Evolutionary conservation across 2,113 vertebrate genomes (phyloP).

Genomic region (Pavo muticus): DNA sequence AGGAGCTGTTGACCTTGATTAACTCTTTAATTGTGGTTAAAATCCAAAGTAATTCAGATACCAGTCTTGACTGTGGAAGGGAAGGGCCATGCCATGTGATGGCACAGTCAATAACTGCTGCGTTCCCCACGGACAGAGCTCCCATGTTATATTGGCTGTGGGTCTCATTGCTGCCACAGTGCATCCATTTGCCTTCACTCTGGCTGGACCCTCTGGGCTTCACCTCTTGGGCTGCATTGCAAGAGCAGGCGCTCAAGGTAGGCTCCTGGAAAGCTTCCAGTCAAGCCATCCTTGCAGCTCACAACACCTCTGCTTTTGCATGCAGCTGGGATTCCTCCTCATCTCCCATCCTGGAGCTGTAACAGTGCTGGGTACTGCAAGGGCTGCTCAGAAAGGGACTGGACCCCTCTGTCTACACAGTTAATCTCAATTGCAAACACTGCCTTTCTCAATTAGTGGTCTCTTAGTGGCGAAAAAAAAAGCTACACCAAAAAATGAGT

Average conservation of each 20-base stretch:
- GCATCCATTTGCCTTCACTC: background rate
- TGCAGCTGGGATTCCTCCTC: background rate
- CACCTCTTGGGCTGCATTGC: background rate
- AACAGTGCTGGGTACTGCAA: background rate
- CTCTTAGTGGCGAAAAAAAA: background rate
- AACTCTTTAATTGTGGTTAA: slow-evolving; percentile 81
- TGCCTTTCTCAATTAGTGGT: background rate
- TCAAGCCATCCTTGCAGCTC: background rate
- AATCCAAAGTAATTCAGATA: slow-evolving; percentile 76
- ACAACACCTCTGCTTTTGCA: background rate
- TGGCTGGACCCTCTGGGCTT: background rate
- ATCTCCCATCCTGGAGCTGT: background rate
- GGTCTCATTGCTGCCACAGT: background rate
- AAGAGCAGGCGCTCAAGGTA: background rate
- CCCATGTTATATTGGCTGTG: background rate
- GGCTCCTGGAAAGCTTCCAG: background rate
- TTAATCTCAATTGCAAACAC: fast-evolving
- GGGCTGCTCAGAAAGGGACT: background rate
- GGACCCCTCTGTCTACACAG: background rate
- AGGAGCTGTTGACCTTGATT: slow-evolving; percentile 75
- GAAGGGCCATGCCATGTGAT: slow-evolving; percentile 36
- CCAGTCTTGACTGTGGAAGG: background rate
- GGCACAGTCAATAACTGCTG: background rate
- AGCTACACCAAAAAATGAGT: background rate
- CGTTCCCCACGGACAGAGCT: background rate